A percentile compares a stretch with the other conserved stretches of the same genome.
Conservation (phyloP, 2,888 invertebrate genomes). For the Cheilosia variabilis region DNA sequence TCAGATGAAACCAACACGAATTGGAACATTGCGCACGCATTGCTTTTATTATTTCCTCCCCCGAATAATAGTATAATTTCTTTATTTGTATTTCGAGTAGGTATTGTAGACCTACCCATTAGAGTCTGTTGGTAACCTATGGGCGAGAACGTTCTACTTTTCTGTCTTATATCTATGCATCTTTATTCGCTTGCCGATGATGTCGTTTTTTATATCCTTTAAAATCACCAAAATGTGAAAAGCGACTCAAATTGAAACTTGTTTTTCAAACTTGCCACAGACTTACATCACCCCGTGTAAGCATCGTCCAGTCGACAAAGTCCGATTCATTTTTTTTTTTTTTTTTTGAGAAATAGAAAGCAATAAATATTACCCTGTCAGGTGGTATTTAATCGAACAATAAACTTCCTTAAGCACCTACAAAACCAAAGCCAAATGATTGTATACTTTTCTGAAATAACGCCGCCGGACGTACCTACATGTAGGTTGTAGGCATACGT, state of each 20-base stretch:
- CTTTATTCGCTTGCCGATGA: no score
- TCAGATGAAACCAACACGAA: slow-evolving; percentile 53
- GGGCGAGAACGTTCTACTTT: no score
- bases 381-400: slow-evolving; percentile 67
- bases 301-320: slow-evolving; percentile 36
- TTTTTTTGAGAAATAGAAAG: slow-evolving; percentile 37
- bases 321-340: neutral
- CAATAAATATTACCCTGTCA: slow-evolving; percentile 50
- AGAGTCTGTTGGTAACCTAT: no score
- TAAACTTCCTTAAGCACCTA: slow-evolving; percentile 58
- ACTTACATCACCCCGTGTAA: neutral
- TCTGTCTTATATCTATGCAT: no score
- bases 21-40: slow-evolving; percentile 69
- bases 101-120: neutral
- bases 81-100: neutral
- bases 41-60: neutral
- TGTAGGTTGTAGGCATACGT: no score
- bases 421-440: slow-evolving; percentile 59
- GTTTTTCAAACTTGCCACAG: neutral
- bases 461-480: slow-evolving; percentile 31
- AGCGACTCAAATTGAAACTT: neutral
- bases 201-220: no score
- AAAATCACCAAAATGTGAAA: no score
- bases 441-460: slow-evolving; percentile 56
- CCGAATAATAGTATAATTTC: slow-evolving; percentile 4